Evolutionary conservation across 2,888 invertebrate species (phyloP).

Genomic region (Vandiemenella viatica): DNA sequence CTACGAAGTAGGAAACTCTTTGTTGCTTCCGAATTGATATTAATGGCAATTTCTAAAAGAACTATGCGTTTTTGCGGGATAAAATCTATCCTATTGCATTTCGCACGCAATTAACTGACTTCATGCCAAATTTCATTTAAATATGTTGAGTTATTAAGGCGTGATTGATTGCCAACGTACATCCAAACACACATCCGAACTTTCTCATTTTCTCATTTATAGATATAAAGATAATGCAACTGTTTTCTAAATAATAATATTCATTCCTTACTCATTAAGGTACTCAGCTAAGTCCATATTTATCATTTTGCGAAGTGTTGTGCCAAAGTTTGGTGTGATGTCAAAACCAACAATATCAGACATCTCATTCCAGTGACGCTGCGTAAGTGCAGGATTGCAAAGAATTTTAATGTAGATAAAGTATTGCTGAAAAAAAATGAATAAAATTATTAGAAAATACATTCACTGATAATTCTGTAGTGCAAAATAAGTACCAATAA

Average conservation of each 20-base stretch:
- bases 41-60: no score
- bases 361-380: conserved; percentile 81
- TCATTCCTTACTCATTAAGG: conserved; percentile 50
- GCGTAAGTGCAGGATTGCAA: conserved; percentile 70
- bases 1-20: no score
- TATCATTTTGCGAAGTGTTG: conserved; percentile 64
- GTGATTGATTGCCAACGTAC: no score
- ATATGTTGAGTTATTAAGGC: no score
- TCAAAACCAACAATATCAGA: conserved; percentile 64
- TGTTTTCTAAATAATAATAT: no score
- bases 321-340: conserved; percentile 71
- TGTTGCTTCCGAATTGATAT: no score
- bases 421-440: conserved; percentile 51
- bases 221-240: not conserved
- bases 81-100: no score
- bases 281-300: conserved; percentile 51
- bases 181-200: no score
- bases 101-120: no score
- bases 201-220: not conserved
- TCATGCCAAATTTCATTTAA: no score
- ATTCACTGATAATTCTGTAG: not conserved
- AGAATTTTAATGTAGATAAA: conserved; percentile 74
- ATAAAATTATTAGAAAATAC: not conserved
- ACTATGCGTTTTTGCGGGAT: no score
- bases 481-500: no score